These are phyloP conservation scores for Syngnathus floridae DNA, from an alignment of 2,113 vertebrate species.

Conservation along the genomic window DNA sequence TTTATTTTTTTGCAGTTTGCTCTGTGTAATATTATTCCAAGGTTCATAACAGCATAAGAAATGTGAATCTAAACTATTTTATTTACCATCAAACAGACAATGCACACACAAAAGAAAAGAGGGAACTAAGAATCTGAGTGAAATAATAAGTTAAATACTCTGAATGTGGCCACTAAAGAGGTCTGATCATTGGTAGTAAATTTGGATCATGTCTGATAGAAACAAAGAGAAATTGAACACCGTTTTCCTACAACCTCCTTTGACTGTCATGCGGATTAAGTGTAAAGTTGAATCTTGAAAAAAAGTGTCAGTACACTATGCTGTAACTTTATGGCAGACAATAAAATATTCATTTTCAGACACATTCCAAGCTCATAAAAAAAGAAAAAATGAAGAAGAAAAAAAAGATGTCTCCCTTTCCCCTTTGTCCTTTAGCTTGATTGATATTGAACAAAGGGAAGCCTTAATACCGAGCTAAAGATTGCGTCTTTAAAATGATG, in stretches of 20 bases:
- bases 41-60: background rate
- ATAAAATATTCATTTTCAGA: constrained; percentile 12
- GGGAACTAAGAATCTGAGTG: background rate
- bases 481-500: constrained; percentile 5
- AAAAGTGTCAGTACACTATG: background rate
- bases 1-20: background rate
- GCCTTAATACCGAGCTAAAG: background rate
- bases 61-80: background rate
- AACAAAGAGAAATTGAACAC: background rate
- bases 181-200: background rate
- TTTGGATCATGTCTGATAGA: background rate
- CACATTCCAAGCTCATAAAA: constrained; percentile 21
- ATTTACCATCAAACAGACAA: background rate
- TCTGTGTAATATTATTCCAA: background rate
- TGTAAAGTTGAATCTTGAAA: constrained; percentile 1
- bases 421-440: background rate
- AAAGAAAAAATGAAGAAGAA: constrained; percentile 8
- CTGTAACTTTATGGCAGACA: constrained; percentile 10
- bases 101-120: background rate
- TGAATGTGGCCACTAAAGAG: background rate
- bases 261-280: background rate
- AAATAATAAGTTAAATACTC: background rate
- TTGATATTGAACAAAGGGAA: constrained; percentile 3
- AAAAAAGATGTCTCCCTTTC: background rate
- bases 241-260: background rate